phyloP scores from a whole-genome alignment of 2,113 vertebrate genomes.

The Cyanistes caeruleus region DNA sequence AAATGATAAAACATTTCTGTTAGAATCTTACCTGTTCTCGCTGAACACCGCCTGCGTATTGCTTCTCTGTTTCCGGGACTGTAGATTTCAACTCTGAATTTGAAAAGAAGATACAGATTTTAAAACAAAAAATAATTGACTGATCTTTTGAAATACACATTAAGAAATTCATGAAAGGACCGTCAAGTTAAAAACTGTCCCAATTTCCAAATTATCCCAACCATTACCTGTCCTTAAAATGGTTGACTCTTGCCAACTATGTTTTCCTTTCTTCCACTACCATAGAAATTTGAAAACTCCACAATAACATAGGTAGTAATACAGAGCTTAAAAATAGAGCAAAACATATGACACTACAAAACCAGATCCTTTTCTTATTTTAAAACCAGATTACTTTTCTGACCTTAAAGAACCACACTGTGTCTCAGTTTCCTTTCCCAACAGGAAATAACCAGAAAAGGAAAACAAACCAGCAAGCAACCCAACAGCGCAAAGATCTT shows the following conservation, averaged over 20 bases:
- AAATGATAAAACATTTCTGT: neutral
- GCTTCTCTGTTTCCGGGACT: conserved; percentile 68
- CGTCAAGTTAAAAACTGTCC: neutral
- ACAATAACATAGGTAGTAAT: neutral
- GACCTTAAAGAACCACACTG: neutral
- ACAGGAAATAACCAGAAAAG: neutral
- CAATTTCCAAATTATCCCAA: neutral
- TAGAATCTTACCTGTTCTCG: conserved; percentile 74
- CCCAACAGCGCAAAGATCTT: neutral
- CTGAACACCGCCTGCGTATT: conserved; percentile 62
- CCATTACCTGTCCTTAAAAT: neutral
- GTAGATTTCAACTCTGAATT: conserved; percentile 77
- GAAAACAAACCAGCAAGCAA: neutral
- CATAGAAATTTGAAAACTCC: neutral
- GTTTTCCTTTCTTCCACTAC: neutral
- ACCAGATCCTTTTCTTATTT: neutral
- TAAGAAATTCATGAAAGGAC: neutral
- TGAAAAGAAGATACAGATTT: conserved; percentile 48
- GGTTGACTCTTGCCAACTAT: neutral
- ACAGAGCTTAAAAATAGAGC: neutral
- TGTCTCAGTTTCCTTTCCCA: neutral
- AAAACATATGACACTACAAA: neutral
- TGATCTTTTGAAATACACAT: neutral
- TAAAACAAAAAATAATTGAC: neutral
- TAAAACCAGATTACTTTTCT: neutral